Conservation (phyloP, 2,113 vertebrate species). For the Amphiprion ocellaris region DNA sequence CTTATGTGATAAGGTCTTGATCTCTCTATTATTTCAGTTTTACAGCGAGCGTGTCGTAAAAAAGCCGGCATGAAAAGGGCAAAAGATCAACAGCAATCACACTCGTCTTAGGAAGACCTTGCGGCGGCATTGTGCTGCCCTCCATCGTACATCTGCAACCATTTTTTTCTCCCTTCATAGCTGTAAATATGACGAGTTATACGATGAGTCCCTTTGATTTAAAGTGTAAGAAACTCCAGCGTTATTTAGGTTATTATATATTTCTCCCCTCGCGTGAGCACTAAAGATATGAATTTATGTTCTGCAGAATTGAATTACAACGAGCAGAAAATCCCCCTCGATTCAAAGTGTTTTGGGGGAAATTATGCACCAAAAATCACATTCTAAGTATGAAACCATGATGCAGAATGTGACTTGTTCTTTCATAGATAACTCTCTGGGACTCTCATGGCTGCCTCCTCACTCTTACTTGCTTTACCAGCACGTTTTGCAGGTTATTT, state of each 20-base stretch:
- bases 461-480: no score
- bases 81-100: conserved; percentile 65
- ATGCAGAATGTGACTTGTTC: no score
- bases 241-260: neutral
- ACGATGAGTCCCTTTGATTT: conserved; percentile 31
- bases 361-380: no score
- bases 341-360: no score
- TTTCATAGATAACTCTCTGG: no score
- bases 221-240: neutral
- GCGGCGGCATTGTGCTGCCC: conserved; percentile 77
- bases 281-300: neutral
- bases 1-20: conserved; percentile 70
- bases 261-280: no score
- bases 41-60: conserved; percentile 58
- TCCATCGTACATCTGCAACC: conserved; percentile 69
- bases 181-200: conserved; percentile 63
- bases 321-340: no score
- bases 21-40: conserved; percentile 70
- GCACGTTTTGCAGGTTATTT: no score
- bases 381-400: no score
- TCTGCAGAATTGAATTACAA: no score
- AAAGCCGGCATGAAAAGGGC: conserved; percentile 46
- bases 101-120: conserved; percentile 62
- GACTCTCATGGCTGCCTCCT: no score
- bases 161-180: conserved; percentile 52